Conservation (phyloP, 2,797 vertebrate species). For the Choloepus didactylus region DNA sequence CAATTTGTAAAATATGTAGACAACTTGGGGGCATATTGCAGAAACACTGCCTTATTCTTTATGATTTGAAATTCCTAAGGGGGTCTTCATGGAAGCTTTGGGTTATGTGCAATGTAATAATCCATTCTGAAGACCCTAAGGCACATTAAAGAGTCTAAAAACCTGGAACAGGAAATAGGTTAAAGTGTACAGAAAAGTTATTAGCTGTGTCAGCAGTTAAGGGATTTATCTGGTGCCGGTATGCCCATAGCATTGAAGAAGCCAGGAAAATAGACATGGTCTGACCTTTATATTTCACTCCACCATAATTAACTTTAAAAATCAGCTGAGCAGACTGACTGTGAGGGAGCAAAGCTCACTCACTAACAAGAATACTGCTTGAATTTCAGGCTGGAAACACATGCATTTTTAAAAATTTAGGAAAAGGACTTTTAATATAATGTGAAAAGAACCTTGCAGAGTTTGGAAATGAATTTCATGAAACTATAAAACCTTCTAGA, state of each 20-base stretch:
- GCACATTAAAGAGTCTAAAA: background rate
- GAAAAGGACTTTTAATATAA: background rate
- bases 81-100: background rate
- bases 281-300: conserved; percentile 78
- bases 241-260: conserved; percentile 53
- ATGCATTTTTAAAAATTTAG: background rate
- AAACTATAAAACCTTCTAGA: conserved; percentile 8
- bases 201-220: conserved; percentile 67
- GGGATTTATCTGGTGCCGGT: conserved; percentile 55
- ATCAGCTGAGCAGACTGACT: conserved; percentile 54
- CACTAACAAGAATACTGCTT: conserved; percentile 25
- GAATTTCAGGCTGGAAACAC: background rate
- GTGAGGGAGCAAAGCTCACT: conserved; percentile 51
- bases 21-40: background rate
- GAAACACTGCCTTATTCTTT: conserved; percentile 2
- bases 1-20: conserved; percentile 52
- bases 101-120: background rate
- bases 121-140: conserved; percentile 17
- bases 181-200: conserved; percentile 54
- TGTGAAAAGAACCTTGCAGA: background rate
- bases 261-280: conserved; percentile 57
- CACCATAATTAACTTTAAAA: conserved; percentile 78
- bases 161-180: conserved; percentile 12
- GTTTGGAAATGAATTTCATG: background rate
- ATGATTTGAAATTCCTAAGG: conserved; percentile 45